Evolutionary conservation across 1,140 invertebrate species (phyloP), one percentile per base, ranked within the genome.

Genomic region (Achatina immaculata): DNA sequence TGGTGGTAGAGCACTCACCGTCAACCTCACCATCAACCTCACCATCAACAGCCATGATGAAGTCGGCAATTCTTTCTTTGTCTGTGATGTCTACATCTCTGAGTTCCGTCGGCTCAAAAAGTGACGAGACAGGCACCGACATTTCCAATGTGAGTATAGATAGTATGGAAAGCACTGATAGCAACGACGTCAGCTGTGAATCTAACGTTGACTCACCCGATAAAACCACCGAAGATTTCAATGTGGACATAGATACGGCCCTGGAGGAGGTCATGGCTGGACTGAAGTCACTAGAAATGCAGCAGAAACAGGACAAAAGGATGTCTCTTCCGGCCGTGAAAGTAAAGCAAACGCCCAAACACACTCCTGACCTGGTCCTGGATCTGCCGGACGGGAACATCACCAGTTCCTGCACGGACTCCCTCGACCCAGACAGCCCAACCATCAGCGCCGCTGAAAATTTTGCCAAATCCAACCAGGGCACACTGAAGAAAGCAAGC

Each of bases 291-390:
- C 81, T 90, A 42, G 88, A 90, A 78, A 86, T 90, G 83, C 88
- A 89, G 81, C 88, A 89, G 75, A 84, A 83, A 40, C 82, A 82
- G 51, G 89, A 88, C 82, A 88, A 87, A 81, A 83, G 86, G 38
- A 87, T 86, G 85, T 87, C 85, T 79, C 79, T 88, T 40, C 86
- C 87, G 40, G 90, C 91, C 92, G 72, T 93, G 92, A 86, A 89
- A 80, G 83, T 82, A 16, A 89, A 86, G 84, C 84, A 87, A 7
- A 86, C 85, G 40, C 84, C 85, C n/a, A 94, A 94, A 83, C 94
- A 95, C 82, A 95, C 96, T 1, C 96, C 96, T 0, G 96, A 97
- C 90, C 91, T 97, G 28, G 96, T 97, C 42, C 95, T 96, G 93
- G 96, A 96, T 90, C 91, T 97, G 68, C 96, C 96, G 24, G 43